Conservation (phyloP, 2,797 vertebrate species). For the Thamnophis elegans region DNA sequence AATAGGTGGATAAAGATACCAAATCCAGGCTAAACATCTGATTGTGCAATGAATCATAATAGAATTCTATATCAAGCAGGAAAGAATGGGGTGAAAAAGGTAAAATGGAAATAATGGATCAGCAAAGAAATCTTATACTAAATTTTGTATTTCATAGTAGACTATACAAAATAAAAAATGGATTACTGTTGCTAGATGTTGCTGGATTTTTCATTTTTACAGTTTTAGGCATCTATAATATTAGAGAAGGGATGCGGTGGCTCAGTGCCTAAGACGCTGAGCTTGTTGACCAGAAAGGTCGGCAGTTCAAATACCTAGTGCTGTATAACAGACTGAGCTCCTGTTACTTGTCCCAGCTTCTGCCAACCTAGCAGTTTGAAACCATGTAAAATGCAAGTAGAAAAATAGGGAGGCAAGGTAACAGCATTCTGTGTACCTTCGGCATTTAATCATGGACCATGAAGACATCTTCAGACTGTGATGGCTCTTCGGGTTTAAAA, state of each 20-base stretch:
- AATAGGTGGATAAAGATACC: neutral
- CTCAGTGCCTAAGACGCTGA: no score
- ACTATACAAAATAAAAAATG: neutral
- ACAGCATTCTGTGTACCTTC: no score
- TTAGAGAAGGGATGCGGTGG: neutral
- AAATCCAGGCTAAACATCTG: neutral
- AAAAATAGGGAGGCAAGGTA: no score
- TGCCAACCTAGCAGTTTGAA: no score
- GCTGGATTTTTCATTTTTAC: neutral
- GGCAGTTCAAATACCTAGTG: no score
- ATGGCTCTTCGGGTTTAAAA: no score
- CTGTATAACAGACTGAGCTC: no score
- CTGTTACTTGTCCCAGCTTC: no score
- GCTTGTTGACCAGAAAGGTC: no score
- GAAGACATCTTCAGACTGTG: no score
- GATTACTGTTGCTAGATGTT: neutral
- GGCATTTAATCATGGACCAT: no score
- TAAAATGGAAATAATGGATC: neutral
- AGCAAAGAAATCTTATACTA: neutral
- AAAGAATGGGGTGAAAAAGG: neutral
- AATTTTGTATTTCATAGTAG: neutral
- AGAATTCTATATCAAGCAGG: neutral
- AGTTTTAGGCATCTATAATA: neutral
- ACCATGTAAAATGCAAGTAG: no score
- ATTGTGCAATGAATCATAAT: neutral